Base-by-base conservation (phyloP, 2,113 vertebrate genomes). In the Crotalus horridus region DNA sequence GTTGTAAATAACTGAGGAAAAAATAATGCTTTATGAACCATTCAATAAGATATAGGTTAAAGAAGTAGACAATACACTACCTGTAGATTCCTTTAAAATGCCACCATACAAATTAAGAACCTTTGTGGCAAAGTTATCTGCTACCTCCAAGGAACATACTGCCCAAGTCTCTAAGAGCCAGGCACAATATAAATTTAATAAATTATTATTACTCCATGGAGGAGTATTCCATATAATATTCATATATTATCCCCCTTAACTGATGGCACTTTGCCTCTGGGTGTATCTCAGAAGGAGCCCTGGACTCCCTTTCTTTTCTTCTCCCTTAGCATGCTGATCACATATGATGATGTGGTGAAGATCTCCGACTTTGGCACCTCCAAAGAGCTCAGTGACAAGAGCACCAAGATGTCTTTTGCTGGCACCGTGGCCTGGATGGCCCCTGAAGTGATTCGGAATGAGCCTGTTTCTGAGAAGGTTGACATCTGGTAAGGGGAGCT, bases 401-500 rank as follows among this genome's bases (percentile, higher is more conserved):
- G 99, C 98, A 99, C 99, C 96, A 99, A 99, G 98, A 99, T 99
- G 99, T 99, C 99, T 58, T 99, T 99, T 3, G 99, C 99, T 0
- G 99, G 99, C 93, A 99, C 99, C 0, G 99, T 99, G 97, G 99
- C 99, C 96, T 99, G 99, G 99, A 99, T 99, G 99, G 99, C 99
- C 0, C 99, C 99, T 0, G 99, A 99, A 96, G 99, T 99, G 92
- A 99, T 99, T 94, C 98, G 99, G 91, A 99, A 99, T 0, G 99
- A 99, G 94, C 99, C 99, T 0, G 99, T 99, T 69, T 99, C 99
- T 0, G 99, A 99, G 97, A 99, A 99, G 97, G 99, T 99, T 26
- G 99, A 99, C 96, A 99, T 99, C 97, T 99, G 99, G 99, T 99
- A 97, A 97, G 4, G 88, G 33, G 26, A 24, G 13, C 39, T 10